Evolutionary conservation across 2,888 invertebrate genomes (phyloP).

Genomic region (Panzeria rudis): DNA sequence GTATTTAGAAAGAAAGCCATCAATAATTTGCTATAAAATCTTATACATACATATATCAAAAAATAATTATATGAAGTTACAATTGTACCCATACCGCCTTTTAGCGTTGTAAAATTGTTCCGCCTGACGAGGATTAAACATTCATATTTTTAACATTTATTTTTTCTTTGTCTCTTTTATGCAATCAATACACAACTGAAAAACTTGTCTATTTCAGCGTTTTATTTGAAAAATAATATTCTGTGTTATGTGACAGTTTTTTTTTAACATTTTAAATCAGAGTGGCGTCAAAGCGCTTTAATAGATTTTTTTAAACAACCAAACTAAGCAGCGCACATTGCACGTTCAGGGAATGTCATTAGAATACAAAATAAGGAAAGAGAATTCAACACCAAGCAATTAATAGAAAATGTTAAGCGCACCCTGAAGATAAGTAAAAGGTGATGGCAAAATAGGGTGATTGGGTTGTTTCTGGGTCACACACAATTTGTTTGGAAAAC

Average conservation of each 20-base stretch:
- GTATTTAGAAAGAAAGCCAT: too few species aligned
- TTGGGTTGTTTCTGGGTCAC: constrained; percentile 34
- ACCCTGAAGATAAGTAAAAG: constrained; percentile 21
- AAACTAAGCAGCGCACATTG: neutral
- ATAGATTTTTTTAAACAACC: constrained; percentile 54
- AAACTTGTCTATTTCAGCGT: neutral
- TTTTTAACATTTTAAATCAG: constrained; percentile 21
- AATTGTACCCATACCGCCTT: too few species aligned
- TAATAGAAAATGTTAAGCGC: constrained; percentile 40
- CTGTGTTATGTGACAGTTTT: constrained; percentile 5
- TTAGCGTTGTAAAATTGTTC: too few species aligned
- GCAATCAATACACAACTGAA: neutral
- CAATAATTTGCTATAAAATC: too few species aligned
- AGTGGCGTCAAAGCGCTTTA: constrained; percentile 58
- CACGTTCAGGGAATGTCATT: constrained; percentile 2
- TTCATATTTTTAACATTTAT: neutral
- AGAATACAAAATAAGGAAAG: constrained; percentile 3
- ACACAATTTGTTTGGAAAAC: constrained; percentile 47
- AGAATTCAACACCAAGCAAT: constrained; percentile 3
- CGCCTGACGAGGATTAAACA: too few species aligned
- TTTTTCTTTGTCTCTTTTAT: neutral
- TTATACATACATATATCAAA: too few species aligned
- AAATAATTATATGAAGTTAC: too few species aligned
- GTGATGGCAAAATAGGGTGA: neutral
- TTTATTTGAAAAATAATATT: neutral